These are phyloP conservation scores for Spinus pinus DNA, from an alignment of 2,797 vertebrate genomes.

Conservation along the genomic window DNA sequence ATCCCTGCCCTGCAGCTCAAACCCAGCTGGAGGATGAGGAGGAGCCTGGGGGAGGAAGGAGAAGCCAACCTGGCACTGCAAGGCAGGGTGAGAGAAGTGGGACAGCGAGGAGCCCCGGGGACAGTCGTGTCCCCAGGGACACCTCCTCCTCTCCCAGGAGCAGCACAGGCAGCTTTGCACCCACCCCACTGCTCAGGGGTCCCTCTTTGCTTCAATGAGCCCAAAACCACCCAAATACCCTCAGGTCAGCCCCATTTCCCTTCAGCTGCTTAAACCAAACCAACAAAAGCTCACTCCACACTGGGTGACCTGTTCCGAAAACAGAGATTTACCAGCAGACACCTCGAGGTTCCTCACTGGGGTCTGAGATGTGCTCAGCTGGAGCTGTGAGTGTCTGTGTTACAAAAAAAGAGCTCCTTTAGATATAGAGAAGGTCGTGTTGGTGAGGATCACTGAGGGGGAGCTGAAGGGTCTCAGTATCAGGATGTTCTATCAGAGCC, in stretches of 20 bases:
- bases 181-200: not conserved
- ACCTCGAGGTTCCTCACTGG: fast-evolving
- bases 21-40: not conserved
- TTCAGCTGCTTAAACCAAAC: not conserved
- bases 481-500: not conserved
- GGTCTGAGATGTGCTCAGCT: fast-evolving
- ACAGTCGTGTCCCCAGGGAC: fast-evolving
- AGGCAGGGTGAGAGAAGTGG: not conserved
- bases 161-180: not conserved
- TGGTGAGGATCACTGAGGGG: not conserved
- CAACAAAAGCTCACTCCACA: fast-evolving
- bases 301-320: not conserved
- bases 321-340: fast-evolving
- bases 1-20: not conserved
- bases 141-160: not conserved
- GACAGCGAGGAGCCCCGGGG: fast-evolving
- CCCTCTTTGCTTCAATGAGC: fast-evolving
- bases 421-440: fast-evolving
- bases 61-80: not conserved
- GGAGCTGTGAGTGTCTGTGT: fast-evolving
- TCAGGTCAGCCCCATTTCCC: not conserved
- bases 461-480: not conserved
- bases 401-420: not conserved
- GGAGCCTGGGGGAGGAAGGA: not conserved
- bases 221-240: fast-evolving